These are phyloP conservation scores for Hylomyscus alleni DNA, from an alignment of 2,797 vertebrate species.

Conservation along the genomic window DNA sequence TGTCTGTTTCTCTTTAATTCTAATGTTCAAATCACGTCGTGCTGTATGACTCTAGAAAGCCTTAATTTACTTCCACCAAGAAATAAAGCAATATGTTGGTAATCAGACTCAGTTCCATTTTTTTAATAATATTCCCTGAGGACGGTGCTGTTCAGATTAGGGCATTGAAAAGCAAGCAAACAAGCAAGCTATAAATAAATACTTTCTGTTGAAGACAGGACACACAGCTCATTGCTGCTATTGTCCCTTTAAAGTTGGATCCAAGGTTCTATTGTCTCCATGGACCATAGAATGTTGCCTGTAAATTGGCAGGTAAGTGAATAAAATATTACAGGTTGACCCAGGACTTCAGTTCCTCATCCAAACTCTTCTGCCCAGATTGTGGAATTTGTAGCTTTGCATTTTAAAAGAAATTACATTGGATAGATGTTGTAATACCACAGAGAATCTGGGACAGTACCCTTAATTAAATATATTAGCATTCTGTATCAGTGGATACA, in stretches of 20 bases:
- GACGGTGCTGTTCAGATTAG: not conserved
- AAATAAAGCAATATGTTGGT: constrained; percentile 92
- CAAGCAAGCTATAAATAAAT: not conserved
- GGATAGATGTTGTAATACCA: not conserved
- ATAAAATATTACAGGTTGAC: constrained; percentile 29
- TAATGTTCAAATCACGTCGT: constrained; percentile 89
- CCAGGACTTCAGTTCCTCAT: not conserved
- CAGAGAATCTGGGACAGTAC: not conserved
- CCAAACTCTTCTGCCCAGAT: not conserved
- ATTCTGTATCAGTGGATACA: not conserved
- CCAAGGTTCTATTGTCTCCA: not conserved
- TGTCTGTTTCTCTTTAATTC: constrained; percentile 71
- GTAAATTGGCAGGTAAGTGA: constrained; percentile 39
- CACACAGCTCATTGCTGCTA: not conserved
- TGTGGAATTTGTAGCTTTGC: constrained; percentile 33
- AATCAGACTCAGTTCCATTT: constrained; percentile 70
- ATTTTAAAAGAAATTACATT: not conserved
- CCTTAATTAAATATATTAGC: not conserved
- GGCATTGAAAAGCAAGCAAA: not conserved
- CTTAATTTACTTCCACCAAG: constrained; percentile 91
- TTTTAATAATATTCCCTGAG: constrained; percentile 13
- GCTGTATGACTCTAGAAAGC: constrained; percentile 91
- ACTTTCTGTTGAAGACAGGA: not conserved
- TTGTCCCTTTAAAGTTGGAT: not conserved
- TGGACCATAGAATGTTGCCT: not conserved